Conservation (phyloP, 2,888 invertebrate genomes). For the Neoaliturus tenellus region DNA sequence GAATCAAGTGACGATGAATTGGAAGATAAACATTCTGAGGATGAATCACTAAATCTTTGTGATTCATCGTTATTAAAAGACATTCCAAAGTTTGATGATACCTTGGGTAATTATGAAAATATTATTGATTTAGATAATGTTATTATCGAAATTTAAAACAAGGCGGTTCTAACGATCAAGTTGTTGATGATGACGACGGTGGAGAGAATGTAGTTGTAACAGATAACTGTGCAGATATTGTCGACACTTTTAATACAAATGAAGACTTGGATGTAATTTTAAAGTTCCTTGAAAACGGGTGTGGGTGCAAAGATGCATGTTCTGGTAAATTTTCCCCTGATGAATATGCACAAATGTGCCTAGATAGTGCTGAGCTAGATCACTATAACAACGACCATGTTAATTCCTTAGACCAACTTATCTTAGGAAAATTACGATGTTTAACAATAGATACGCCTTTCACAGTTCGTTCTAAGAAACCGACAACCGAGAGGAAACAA, state of each 20-base stretch:
- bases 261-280: not conserved
- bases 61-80: too few relatives aligned
- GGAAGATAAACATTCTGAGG: too few relatives aligned
- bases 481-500: not conserved
- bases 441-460: not conserved
- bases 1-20: too few relatives aligned
- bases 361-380: constrained; percentile 34
- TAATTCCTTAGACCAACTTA: constrained; percentile 39
- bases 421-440: constrained; percentile 34
- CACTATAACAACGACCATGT: constrained; percentile 24
- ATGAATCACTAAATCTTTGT: too few relatives aligned
- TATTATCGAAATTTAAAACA: too few relatives aligned
- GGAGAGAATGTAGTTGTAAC: too few relatives aligned
- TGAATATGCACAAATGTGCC: not conserved
- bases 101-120: not conserved
- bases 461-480: not conserved
- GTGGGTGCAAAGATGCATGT: constrained; percentile 9
- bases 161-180: too few relatives aligned
- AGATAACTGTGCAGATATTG: too few relatives aligned
- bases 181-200: too few relatives aligned
- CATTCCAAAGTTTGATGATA: not conserved
- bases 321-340: not conserved
- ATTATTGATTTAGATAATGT: too few relatives aligned
- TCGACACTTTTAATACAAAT: not conserved
- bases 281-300: not conserved